phyloP scores from a whole-genome alignment of 2,113 vertebrate species.

The Syngnathus scovelli region DNA sequence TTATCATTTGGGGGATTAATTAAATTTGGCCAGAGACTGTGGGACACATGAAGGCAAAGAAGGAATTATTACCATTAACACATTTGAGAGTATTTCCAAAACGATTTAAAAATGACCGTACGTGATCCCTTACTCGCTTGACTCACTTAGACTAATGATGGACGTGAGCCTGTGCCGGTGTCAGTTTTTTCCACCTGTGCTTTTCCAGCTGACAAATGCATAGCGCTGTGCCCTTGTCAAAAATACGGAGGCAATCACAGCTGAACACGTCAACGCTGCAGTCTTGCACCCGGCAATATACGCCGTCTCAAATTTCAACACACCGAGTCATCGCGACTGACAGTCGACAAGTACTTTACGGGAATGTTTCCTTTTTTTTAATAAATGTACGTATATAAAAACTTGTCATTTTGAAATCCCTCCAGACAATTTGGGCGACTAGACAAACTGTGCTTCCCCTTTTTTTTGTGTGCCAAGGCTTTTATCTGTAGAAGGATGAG shows the following conservation, averaged over 20 bases:
- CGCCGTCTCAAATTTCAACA: slow-evolving; percentile 22
- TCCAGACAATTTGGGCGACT: slow-evolving; percentile 16
- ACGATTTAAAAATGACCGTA: neutral
- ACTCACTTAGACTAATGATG: neutral
- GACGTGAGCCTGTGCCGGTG: neutral
- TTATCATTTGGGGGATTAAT: slow-evolving; percentile 44
- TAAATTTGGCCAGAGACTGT: slow-evolving; percentile 37
- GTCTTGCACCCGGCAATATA: slow-evolving; percentile 8
- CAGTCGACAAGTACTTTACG: neutral
- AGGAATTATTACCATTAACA: neutral
- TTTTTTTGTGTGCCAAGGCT: slow-evolving; percentile 36
- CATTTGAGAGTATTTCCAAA: neutral
- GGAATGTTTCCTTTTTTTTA: neutral
- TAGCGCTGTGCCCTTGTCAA: slow-evolving; percentile 9
- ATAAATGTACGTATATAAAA: neutral
- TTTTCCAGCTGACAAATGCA: slow-evolving; percentile 5
- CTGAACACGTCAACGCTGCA: slow-evolving; percentile 9
- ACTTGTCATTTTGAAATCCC: slow-evolving; percentile 36
- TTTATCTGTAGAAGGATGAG: slow-evolving; percentile 61
- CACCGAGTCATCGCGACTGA: slow-evolving; percentile 27
- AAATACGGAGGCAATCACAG: slow-evolving; percentile 27
- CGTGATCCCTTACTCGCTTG: neutral
- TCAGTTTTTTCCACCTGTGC: slow-evolving; percentile 5
- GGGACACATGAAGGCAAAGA: slow-evolving; percentile 15
- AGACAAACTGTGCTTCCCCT: slow-evolving; percentile 26